Evolutionary conservation across 1,140 invertebrate species (phyloP).

Genomic region (Whitmania pigra): DNA sequence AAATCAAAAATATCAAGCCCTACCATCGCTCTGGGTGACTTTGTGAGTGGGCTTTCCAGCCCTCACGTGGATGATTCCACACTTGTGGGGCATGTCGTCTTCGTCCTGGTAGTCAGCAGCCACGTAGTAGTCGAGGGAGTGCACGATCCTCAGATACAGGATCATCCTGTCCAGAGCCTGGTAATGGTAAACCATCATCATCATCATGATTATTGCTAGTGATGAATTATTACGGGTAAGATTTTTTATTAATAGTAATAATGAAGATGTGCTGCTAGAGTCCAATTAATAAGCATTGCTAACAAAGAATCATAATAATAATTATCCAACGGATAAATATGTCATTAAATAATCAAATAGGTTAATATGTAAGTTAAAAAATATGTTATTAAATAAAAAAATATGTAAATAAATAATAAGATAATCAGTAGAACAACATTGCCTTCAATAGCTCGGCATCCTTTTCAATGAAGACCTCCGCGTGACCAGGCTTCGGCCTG

Average conservation of each 20-base stretch:
- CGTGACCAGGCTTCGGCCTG: conserved; percentile 44
- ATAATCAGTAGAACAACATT: background rate
- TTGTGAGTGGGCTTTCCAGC: conserved; percentile 51
- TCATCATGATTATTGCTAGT: conserved; percentile 10
- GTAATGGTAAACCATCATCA: background rate
- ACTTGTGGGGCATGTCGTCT: conserved; percentile 98
- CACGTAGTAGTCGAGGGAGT: conserved; percentile 97
- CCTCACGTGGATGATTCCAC: conserved; percentile 92
- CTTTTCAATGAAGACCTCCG: conserved; percentile 55
- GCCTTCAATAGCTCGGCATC: conserved; percentile 65
- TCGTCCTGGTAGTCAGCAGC: conserved; percentile 97
- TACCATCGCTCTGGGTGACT: conserved; percentile 46
- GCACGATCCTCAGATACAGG: conserved; percentile 54
- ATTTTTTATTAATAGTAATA: no score
- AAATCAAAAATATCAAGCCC: background rate
- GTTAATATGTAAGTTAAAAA: no score
- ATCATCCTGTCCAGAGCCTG: conserved; percentile 47
- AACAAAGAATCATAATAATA: no score
- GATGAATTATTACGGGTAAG: no score
- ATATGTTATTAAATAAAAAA: no score
- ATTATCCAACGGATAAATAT: no score
- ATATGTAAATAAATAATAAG: no score
- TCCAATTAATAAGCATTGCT: no score
- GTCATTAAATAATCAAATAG: no score
- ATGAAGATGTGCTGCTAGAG: no score